phyloP scores from a whole-genome alignment of 2,113 vertebrate genomes.

The Amphiprion percula region DNA sequence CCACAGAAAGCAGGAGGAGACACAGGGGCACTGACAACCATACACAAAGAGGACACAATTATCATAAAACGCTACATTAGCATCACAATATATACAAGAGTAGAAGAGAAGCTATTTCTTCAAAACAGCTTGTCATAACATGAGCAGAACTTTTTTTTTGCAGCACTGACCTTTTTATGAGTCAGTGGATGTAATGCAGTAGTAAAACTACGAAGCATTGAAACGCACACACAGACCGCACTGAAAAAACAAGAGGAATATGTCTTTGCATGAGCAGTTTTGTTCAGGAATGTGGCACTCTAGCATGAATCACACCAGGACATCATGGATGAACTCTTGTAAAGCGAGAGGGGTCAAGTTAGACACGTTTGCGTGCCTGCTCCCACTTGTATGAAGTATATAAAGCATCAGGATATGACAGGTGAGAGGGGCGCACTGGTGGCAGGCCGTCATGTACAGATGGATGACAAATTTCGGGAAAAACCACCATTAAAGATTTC shows the following conservation, averaged over 20 bases:
- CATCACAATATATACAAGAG: conserved; percentile 27
- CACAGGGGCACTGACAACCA: conserved; percentile 43
- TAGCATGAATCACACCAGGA: conserved; percentile 61
- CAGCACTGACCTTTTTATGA: conserved; percentile 52
- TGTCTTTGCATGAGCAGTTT: conserved; percentile 64
- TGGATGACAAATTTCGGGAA: conserved; percentile 17
- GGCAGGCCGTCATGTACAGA: conserved; percentile 1
- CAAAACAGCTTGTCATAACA: conserved; percentile 62
- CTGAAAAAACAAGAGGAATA: conserved; percentile 37
- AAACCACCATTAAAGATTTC: background rate
- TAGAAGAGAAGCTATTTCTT: conserved; percentile 26
- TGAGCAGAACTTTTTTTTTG: conserved; percentile 19
- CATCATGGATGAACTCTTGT: conserved; percentile 64
- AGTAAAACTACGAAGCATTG: conserved; percentile 31
- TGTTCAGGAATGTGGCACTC: conserved; percentile 60
- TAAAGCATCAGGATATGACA: conserved; percentile 43
- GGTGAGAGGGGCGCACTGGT: background rate
- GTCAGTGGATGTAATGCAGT: conserved; percentile 30
- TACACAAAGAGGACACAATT: conserved; percentile 43
- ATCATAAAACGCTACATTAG: conserved; percentile 40
- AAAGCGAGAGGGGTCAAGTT: conserved; percentile 60
- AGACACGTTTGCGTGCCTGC: conserved; percentile 54
- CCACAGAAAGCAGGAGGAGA: conserved; percentile 33
- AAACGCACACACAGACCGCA: background rate
- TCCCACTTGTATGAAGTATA: conserved; percentile 53